A percentile compares a stretch with the other conserved stretches of the same genome.
phyloP scores from a whole-genome alignment of 2,888 invertebrate species.

The Anagyrus pseudococci region DNA sequence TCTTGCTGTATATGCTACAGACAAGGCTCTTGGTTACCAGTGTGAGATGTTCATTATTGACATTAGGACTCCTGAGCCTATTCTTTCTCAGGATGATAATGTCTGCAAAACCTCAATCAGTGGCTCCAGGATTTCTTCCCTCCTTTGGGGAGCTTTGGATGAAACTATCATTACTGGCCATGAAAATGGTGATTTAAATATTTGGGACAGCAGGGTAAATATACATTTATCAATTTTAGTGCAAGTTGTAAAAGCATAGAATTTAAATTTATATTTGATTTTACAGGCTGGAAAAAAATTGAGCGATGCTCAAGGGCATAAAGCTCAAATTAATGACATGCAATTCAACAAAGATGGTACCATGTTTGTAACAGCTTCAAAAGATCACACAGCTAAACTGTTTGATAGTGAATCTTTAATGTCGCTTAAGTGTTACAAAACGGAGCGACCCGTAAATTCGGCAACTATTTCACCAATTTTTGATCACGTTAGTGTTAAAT shows the following conservation, averaged over 20 bases:
- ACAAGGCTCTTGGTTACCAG: constrained; percentile 88
- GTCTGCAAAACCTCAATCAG: constrained; percentile 81
- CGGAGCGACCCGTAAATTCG: constrained; percentile 97
- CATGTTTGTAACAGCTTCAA: constrained; percentile 97
- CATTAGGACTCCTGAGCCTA: constrained; percentile 77
- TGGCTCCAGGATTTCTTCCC: constrained; percentile 86
- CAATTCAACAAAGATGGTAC: constrained; percentile 91
- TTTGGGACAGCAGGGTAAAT: constrained; percentile 88
- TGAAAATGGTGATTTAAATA: constrained; percentile 89
- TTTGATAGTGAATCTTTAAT: constrained; percentile 89
- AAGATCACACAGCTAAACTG: constrained; percentile 94
- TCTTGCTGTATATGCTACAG: constrained; percentile 91
- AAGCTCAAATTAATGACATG: constrained; percentile 92
- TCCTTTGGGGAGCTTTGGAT: constrained; percentile 94
- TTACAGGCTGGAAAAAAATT: constrained; percentile 82
- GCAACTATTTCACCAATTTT: constrained; percentile 94
- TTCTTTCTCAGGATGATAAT: constrained; percentile 73
- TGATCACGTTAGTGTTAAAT: constrained; percentile 77
- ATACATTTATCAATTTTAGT: neutral
- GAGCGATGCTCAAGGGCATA: constrained; percentile 82
- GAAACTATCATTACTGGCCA: constrained; percentile 92
- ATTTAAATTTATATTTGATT: constrained; percentile 24
- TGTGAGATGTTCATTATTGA: constrained; percentile 91
- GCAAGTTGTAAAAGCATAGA: neutral
- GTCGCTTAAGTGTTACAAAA: constrained; percentile 93